These are phyloP conservation scores for Octonoba sinensis DNA, from an alignment of 2,888 invertebrate species.

Conservation along the genomic window DNA sequence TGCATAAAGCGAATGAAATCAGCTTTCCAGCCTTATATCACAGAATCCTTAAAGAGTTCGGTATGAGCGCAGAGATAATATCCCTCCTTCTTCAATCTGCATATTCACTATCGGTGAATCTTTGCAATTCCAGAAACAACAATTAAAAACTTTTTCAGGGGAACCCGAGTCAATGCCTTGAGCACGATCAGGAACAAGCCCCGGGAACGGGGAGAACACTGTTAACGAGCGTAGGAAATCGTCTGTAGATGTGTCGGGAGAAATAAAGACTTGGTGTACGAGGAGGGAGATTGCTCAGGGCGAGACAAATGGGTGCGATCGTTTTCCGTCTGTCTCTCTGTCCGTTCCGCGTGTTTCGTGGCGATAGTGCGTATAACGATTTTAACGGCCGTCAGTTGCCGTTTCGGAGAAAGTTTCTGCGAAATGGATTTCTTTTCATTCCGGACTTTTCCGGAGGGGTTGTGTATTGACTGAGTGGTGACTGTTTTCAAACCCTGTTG, in stretches of 20 bases:
- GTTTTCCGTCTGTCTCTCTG: not conserved
- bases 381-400: conserved; percentile 21
- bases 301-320: too few relatives aligned
- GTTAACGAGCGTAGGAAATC: conserved; percentile 39
- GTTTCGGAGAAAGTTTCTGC: conserved; percentile 33
- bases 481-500: too few relatives aligned
- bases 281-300: not conserved
- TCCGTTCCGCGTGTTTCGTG: not conserved
- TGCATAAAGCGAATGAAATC: too few relatives aligned
- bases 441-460: too few relatives aligned
- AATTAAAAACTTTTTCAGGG: too few relatives aligned
- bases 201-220: conserved; percentile 7
- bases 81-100: too few relatives aligned
- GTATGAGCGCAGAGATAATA: too few relatives aligned
- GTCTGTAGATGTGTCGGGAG: conserved; percentile 5
- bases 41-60: too few relatives aligned
- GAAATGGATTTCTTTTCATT: conserved; percentile 25
- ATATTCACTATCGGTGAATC: too few relatives aligned
- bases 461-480: too few relatives aligned
- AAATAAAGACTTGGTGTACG: conserved; percentile 11
- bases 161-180: not conserved
- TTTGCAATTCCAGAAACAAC: too few relatives aligned
- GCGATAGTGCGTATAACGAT: conserved; percentile 31
- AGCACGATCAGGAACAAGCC: conserved; percentile 40
- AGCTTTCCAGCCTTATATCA: too few relatives aligned